Conservation (phyloP, 1,140 invertebrate species). For the Ceratitis capitata region DNA sequence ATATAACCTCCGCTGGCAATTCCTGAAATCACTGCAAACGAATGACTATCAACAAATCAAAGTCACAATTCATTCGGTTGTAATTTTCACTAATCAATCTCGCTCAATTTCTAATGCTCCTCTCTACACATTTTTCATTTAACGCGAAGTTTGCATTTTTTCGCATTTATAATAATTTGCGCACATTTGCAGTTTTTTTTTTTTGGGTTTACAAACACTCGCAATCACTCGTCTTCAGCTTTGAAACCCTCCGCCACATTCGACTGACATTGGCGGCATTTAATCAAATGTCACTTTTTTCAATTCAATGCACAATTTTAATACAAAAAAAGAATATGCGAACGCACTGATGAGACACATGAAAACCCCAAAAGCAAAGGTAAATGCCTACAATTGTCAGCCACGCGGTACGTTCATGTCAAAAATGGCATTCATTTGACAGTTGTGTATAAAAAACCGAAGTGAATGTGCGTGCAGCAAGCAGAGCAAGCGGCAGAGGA, state of each 20-base stretch:
- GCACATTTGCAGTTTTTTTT: background rate
- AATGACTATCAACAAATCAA: background rate
- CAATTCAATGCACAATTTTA: background rate
- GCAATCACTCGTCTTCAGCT: background rate
- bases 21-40: background rate
- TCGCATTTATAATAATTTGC: background rate
- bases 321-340: background rate
- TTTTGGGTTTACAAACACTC: too few relatives aligned
- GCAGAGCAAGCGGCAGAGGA: too few relatives aligned
- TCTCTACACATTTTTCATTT: background rate
- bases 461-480: background rate
- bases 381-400: background rate
- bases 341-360: background rate
- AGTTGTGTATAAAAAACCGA: conserved; percentile 23
- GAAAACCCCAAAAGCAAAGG: background rate
- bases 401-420: background rate
- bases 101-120: background rate
- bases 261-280: background rate
- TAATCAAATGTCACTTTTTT: conserved; percentile 16
- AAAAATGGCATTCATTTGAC: conserved; percentile 28
- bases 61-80: background rate
- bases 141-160: background rate
- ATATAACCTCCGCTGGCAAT: too few relatives aligned
- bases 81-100: conserved; percentile 4
- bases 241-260: too few relatives aligned